Evolutionary conservation across 2,888 invertebrate genomes (phyloP), one percentile per base, ranked within the genome.

Genomic region (Apeira syringaria): DNA sequence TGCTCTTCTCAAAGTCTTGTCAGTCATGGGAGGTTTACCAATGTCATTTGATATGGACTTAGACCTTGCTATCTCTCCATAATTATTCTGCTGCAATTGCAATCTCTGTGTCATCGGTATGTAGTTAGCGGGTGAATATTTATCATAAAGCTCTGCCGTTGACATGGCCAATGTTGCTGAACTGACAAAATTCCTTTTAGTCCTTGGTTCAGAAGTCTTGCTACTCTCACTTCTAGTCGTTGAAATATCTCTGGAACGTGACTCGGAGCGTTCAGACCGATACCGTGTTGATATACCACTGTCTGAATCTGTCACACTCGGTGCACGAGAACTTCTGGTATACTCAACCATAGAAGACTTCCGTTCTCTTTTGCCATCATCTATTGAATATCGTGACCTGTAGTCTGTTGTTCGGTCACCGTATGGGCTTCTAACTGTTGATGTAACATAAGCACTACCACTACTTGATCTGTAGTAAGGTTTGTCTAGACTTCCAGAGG

Each of bases 61-160:
- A 0, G 92, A 92, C 34, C 88, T 68, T 0, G 87, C 69, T 7
- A 89, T 88, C 39, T 89, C 88, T 0, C 80, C 77, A 47, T 77
- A 82, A 31, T 70, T 79, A 4, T 61, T 63, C 34, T 72, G 72
- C 8, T 74, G 75, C 31, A 80, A 74, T 31, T 85, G 81, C 0
- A 88, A 59, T 40, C 90, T 67, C 48, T 89, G 87, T 0, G 91
- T 88, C 25, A 85, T 61, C 48, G 95, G 94, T 66, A 94, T 92
- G 76, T 95, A 95, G 70, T 94, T 93, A 25, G 93, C 91, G 32
- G 95, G 94, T 24, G 95, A 95, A 69, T 95, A 95, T 76, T 94
- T 95, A 64, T 93, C 93, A 68, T 94, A 93, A 50, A 95, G 79
- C 51, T 95, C 94, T 18, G 94, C 92, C 1, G 91, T 91, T 36